Evolutionary conservation across 2,888 invertebrate genomes (phyloP).

Genomic region (Papilio protenor): DNA sequence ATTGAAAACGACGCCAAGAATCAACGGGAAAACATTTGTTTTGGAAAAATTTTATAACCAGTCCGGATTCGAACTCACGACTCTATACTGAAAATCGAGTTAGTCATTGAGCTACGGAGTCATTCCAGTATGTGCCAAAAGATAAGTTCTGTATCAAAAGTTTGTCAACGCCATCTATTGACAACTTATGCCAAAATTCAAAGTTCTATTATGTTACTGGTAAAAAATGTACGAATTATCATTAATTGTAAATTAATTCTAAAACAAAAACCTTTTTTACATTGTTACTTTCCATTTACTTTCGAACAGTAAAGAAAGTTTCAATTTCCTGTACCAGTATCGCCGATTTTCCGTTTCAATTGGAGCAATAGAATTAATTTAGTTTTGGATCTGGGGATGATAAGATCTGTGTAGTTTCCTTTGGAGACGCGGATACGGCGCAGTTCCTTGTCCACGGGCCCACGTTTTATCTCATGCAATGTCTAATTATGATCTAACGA

Average conservation of each 20-base stretch:
- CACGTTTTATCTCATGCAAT: slow-evolving; percentile 35
- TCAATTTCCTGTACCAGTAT: slow-evolving; percentile 26
- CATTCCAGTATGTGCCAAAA: neutral
- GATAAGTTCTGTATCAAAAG: neutral
- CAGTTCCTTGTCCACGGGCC: slow-evolving; percentile 6
- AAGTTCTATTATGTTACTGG: neutral
- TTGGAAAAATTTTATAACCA: neutral
- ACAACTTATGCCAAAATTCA: neutral
- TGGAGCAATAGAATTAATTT: slow-evolving; percentile 34
- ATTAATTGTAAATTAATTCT: neutral
- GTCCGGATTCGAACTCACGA: slow-evolving; percentile 46
- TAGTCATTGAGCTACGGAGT: slow-evolving; percentile 14
- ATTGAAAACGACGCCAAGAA: slow-evolving; percentile 59
- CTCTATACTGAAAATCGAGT: neutral
- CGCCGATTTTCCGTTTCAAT: slow-evolving; percentile 32
- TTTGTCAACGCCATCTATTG: slow-evolving; percentile 40
- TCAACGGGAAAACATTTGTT: slow-evolving; percentile 55
- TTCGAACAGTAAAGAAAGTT: neutral
- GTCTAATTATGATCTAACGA: slow-evolving; percentile 22
- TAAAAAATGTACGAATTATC: neutral
- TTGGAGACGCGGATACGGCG: slow-evolving; percentile 19
- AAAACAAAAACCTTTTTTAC: slow-evolving; percentile 7
- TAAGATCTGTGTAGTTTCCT: slow-evolving; percentile 28
- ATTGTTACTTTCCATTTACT: slow-evolving; percentile 19
- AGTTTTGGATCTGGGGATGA: slow-evolving; percentile 28